phyloP scores from a whole-genome alignment of 23 tunicate species.

The Styela clava region DNA sequence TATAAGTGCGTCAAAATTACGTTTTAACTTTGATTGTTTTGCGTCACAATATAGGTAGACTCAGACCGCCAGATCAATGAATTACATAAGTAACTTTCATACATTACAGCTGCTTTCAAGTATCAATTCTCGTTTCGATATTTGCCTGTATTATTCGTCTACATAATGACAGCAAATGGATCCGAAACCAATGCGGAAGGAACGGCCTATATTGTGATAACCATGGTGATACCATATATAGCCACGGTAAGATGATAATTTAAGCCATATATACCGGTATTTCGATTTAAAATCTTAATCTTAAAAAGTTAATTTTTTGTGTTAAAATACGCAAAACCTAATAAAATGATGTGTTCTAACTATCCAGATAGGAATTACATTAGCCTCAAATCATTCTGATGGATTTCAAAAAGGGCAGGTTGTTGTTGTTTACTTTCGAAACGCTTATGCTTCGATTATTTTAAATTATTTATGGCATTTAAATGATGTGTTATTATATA shows the following conservation, averaged over 20 bases:
- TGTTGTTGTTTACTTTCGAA: too few species aligned
- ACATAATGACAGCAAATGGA: constrained; percentile 11
- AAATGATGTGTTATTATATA: too few species aligned
- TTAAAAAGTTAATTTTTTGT: too few species aligned
- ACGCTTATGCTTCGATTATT: too few species aligned
- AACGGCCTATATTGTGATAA: not conserved
- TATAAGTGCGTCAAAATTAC: not conserved
- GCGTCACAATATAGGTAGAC: too few species aligned
- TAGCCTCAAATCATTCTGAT: too few species aligned
- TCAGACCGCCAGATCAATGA: not conserved
- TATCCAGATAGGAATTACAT: too few species aligned
- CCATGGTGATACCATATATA: constrained; percentile 18
- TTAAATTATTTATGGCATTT: too few species aligned
- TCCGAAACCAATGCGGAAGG: not conserved
- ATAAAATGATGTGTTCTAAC: too few species aligned
- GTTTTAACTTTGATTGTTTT: too few species aligned
- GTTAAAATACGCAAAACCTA: too few species aligned
- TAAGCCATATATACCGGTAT: not conserved
- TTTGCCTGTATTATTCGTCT: constrained; percentile 15
- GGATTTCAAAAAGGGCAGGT: too few species aligned
- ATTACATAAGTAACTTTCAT: not conserved
- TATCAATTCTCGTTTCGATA: constrained; percentile 10
- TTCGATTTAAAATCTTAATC: not conserved
- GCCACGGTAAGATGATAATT: not conserved
- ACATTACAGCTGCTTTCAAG: constrained; percentile 12